Evolutionary conservation across 2,113 vertebrate genomes (phyloP), one percentile per base, ranked within the genome.

Genomic region (Crotalus helleri): DNA sequence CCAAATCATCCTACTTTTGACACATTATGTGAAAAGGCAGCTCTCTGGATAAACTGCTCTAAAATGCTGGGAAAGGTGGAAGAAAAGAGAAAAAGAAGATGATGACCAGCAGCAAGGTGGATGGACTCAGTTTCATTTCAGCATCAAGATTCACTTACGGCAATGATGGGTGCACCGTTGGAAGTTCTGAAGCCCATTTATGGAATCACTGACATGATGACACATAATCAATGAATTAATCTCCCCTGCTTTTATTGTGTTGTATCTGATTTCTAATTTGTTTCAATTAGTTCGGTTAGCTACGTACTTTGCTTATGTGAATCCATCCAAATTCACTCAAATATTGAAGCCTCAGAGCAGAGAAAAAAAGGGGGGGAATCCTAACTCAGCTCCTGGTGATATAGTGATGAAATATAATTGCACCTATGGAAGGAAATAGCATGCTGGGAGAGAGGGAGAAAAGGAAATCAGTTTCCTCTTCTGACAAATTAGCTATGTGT

Each of bases 401-500:
- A 86, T 23, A 44, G 87, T 24, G 86, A 69, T 69, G 54, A 74
- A 92, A 90, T 57, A 64, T 87, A 94, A 74, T 92, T 87, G 81
- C 81, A 69, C 58, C 85, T 90, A 55, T 87, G 58, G 88, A 92
- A 90, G 81, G 81, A 54, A 90, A 92, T n/a, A 12, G 59, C 59
- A 92, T 39, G 55, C 88, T 15, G 55, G 58, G 53, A 64, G 64
- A 8, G 51, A n/a, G 24, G 29, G 86, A 53, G 49, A 29, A 13
- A 87, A 87, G 19, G 46, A 21, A 53, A 49, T 24, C 33, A 58
- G 64, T 64, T 59, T 46, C 87, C 44, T 49, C 69, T 87, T 58
- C 89, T 49, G 51, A n/a, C 58, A 87, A 90, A 94, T 90, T 90
- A 90, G 59, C 29, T 49, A 64, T 74, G 91, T 90, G 87, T 85